A percentile compares a stretch with the other conserved stretches of the same genome.
Conservation (phyloP, 2,113 vertebrate species). For the Hucho hucho region DNA sequence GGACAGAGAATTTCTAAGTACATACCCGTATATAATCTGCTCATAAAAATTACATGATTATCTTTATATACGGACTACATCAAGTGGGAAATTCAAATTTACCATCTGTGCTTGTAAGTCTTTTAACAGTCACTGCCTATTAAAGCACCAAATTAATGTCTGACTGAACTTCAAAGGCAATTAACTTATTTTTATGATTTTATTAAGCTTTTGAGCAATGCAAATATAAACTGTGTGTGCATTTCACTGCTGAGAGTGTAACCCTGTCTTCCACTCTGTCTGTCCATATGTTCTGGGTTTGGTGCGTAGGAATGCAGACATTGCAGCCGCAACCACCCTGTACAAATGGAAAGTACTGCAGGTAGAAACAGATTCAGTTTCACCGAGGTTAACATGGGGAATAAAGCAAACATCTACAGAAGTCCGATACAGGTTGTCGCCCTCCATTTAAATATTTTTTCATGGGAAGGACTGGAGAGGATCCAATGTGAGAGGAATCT, state of each 20-base stretch:
- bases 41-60: not conserved
- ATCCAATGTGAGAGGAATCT: too few relatives aligned
- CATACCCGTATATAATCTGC: not conserved
- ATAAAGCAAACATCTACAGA: too few relatives aligned
- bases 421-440: not conserved
- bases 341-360: too few relatives aligned
- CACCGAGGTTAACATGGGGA: too few relatives aligned
- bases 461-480: too few relatives aligned
- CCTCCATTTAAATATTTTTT: too few relatives aligned
- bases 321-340: too few relatives aligned
- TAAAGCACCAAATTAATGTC: not conserved
- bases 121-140: not conserved
- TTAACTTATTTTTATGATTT: not conserved
- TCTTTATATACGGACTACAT: not conserved
- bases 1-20: not conserved
- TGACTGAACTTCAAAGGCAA: conserved; percentile 1
- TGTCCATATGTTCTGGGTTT: too few relatives aligned
- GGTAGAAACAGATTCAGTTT: too few relatives aligned
- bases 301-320: not conserved
- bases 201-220: not conserved
- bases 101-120: not conserved
- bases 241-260: too few relatives aligned
- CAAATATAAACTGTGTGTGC: not conserved
- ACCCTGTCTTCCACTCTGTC: too few relatives aligned
- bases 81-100: not conserved